Evolutionary conservation across 2,888 invertebrate species (phyloP).

Genomic region (Hydropsyche betteni): DNA sequence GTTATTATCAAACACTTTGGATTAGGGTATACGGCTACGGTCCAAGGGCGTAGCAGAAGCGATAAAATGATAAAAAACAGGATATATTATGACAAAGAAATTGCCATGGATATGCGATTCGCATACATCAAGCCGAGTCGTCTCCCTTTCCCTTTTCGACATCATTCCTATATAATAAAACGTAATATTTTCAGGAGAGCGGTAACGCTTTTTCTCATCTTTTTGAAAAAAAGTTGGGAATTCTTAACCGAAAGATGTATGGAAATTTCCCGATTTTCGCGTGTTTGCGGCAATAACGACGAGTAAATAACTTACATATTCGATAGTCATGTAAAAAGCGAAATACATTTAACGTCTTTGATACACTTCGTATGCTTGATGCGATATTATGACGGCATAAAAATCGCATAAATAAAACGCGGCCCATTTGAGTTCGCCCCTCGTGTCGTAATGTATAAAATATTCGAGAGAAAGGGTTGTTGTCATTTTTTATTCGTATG

Average conservation of each 20-base stretch:
- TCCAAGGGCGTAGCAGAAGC: conserved; percentile 38
- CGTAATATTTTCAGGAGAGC: conserved; percentile 39
- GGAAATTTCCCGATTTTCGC: conserved; percentile 19
- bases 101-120: conserved; percentile 47
- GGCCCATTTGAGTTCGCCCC: conserved; percentile 47
- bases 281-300: too few species aligned
- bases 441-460: background rate
- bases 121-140: conserved; percentile 41
- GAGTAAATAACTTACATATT: conserved; percentile 19
- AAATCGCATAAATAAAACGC: conserved; percentile 50
- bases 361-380: conserved; percentile 47
- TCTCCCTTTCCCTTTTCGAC: conserved; percentile 22
- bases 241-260: background rate
- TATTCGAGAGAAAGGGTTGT: conserved; percentile 14
- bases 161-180: conserved; percentile 40
- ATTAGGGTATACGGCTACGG: conserved; percentile 29
- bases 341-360: conserved; percentile 39
- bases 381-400: conserved; percentile 47
- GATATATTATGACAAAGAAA: conserved; percentile 50
- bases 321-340: conserved; percentile 21
- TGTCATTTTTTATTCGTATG: background rate
- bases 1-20: conserved; percentile 38
- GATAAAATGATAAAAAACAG: conserved; percentile 49
- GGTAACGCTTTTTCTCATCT: conserved; percentile 33
- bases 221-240: too few species aligned